Base-by-base conservation (phyloP, 2,888 invertebrate species). In the Piscicola geometra region DNA sequence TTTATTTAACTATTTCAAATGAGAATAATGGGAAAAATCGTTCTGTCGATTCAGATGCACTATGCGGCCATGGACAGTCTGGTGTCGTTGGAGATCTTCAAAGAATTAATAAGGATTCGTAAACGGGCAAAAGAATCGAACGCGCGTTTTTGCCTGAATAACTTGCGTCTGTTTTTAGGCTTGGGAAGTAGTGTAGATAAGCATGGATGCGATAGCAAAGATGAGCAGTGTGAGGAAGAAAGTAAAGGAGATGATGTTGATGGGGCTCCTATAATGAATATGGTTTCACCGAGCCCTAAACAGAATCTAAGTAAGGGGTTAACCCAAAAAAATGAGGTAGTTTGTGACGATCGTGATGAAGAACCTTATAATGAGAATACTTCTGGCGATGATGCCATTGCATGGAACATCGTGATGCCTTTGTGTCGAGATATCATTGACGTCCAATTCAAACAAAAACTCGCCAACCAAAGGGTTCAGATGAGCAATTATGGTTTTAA, bases 51-150 rank as follows among this genome's bases (percentile, higher is more conserved):
- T 15, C 79, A 84, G 83, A 79, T 84, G 15, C 85, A 88, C n/a
- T 93, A 93, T 84, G 92, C 92, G 0, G 91, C 92, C 0, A 88
- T 89, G 2, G 92, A 93, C 85, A 92, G 91, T 0, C 86, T 90
- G 76, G 89, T 90, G 0, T 90, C 91, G 1, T 87, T 91, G 35
- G 89, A 89, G 79, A 89, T 92, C 78, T 92, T 90, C 81, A 75
- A 79, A 41, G 79, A 78, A 32, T 78, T 84, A 36, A 77, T 83
- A 0, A 15, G 32, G 3, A 25, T 69, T 15, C 12, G 32, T 15
- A 15, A 47, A 21, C 33, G 15, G 9, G 15, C 69, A 35, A 35
- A 25, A 69, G 12, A 69, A 33, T 21, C 9, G 21, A 15, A 15
- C 66, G 9, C 9, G 9, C 12, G 12, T 28, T n/a, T 64, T 25